Base-by-base conservation (phyloP, 1,140 invertebrate genomes). In the Brachionus asplanchnoidis region DNA sequence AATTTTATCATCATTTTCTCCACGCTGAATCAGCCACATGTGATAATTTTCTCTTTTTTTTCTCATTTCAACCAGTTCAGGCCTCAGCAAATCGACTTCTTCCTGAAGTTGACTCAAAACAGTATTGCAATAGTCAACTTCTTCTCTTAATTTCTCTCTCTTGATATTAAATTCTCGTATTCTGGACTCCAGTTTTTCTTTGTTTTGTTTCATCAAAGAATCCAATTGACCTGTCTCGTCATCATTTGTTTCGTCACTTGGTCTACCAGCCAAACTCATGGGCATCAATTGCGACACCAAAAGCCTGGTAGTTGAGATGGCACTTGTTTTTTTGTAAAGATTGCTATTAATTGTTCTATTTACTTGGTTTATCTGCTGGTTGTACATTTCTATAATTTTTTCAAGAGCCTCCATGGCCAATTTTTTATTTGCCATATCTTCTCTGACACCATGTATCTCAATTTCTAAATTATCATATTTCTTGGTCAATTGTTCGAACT, bases 31-130 rank as follows among this genome's bases (percentile, higher is more conserved):
- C n/a, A 82, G 26, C 79, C 79, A 82, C 79, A 82, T 82, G 79
- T 82, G 79, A 82, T 82, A 82, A 26, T 82, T 82, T 46, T 82
- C 79, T 40, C 79, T 17, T 44, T 82, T 82, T 68, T 82, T 82
- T 36, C 79, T 20, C 53, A 82, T 32, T 36, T 82, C 79, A 36
- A 82, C 60, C 32, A 82, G 23, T 28, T 82, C 79, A 11, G 79
- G 79, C 23, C 65, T 60, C 32, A 82, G 9, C 23, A 68, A 36
- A 28, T 82, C 79, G 5, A 82, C 2, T 46, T 82, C 79, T 46
- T 82, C 53, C 60, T 82, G 79, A 9, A 82, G 20, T 68, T 82
- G 79, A 65, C 11, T 65, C 17, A 82, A 65, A 11, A 82, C 53
- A 26, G 65, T 65, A 26, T 65, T 65, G 12, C 56, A 82, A 82